Percentiles rank a stretch among this genome's conserved stretches.
phyloP scores from a whole-genome alignment of 2,113 vertebrate genomes.

The Pionites leucogaster region DNA sequence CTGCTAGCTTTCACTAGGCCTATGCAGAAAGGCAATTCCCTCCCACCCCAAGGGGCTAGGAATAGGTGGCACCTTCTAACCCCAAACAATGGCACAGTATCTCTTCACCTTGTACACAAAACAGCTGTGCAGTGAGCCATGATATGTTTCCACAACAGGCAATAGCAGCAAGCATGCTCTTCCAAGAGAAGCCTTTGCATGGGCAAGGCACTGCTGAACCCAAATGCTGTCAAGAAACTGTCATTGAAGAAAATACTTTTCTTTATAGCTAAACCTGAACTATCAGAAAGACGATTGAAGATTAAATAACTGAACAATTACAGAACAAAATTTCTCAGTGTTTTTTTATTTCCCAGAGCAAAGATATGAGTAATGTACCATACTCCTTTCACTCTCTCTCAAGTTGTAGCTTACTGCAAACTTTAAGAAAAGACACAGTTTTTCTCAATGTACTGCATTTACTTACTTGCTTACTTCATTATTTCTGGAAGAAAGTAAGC shows the following conservation, averaged over 20 bases:
- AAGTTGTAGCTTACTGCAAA: background rate
- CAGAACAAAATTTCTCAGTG: background rate
- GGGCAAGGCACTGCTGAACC: background rate
- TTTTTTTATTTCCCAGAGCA: background rate
- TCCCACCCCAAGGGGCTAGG: background rate
- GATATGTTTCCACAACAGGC: background rate
- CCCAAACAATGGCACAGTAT: background rate
- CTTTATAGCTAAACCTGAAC: background rate
- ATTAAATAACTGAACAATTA: constrained; percentile 17
- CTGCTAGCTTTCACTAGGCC: background rate
- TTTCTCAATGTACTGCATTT: background rate
- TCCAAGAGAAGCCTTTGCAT: background rate
- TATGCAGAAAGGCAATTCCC: background rate
- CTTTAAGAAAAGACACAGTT: background rate
- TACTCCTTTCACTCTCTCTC: background rate
- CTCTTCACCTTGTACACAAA: background rate
- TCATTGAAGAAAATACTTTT: background rate
- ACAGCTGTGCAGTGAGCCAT: background rate
- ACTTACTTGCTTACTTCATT: background rate
- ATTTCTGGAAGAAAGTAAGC: background rate
- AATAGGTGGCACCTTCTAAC: background rate
- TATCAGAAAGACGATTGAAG: background rate
- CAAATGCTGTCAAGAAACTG: background rate
- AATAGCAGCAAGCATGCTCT: background rate
- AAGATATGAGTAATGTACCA: background rate